These are phyloP conservation scores for Euthynnus affinis DNA, from an alignment of 2,797 vertebrate species.

Conservation along the genomic window DNA sequence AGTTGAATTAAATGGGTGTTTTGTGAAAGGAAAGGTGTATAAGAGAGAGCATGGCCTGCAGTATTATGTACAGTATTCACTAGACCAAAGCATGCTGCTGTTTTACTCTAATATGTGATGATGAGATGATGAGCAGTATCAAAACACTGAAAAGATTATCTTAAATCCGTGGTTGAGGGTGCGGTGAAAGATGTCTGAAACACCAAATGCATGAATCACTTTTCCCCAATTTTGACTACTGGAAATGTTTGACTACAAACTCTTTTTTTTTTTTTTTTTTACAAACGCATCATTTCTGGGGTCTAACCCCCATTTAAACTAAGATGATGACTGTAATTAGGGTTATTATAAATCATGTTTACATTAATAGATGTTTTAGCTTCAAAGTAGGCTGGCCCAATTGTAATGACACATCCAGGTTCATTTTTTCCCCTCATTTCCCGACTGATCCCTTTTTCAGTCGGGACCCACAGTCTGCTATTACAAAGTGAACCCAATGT, in stretches of 20 bases:
- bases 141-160: conserved; percentile 15
- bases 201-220: conserved; percentile 25
- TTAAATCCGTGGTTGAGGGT: conserved; percentile 36
- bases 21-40: not conserved
- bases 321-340: conserved; percentile 58
- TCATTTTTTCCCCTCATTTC: conserved; percentile 58
- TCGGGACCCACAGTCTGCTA: conserved; percentile 52
- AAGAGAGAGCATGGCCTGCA: not conserved
- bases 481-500: conserved; percentile 73
- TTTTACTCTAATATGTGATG: not conserved
- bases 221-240: conserved; percentile 26
- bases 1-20: not conserved
- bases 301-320: conserved; percentile 41
- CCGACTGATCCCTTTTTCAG: conserved; percentile 60
- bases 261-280: conserved; percentile 5
- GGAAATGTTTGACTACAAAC: conserved; percentile 44
- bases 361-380: conserved; percentile 50
- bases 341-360: conserved; percentile 68
- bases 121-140: conserved; percentile 18
- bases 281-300: conserved; percentile 31
- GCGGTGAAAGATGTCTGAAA: conserved; percentile 29
- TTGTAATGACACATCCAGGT: conserved; percentile 55
- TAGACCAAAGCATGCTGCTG: conserved; percentile 1
- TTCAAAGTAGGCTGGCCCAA: conserved; percentile 41
- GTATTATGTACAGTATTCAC: not conserved